Base-by-base conservation (phyloP, 1,140 invertebrate genomes). In the Dendroctonus ponderosae region DNA sequence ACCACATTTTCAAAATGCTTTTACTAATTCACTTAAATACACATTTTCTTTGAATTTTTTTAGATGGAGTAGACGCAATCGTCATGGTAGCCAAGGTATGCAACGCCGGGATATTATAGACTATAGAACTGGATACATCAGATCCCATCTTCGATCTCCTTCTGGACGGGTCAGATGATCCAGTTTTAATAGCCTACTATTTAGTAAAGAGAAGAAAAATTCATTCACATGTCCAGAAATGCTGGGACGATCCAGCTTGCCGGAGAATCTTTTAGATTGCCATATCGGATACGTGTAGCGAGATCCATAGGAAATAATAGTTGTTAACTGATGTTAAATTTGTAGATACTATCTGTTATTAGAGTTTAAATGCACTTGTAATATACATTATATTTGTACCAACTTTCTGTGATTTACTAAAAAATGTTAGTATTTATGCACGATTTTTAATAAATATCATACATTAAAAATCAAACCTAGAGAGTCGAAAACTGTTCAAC, bases 101-200 rank as follows among this genome's bases (percentile, higher is more conserved):
- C 85, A 84, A 62, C 79, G 82, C 61, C 82, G 85, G 66, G 87
- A 90, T 76, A 83, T 87, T 57, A 85, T 89, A 69, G 90, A 92
- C 81, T 92, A 91, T 83, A 85, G 92, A 75, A 95, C 92, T 52
- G 92, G 92, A 65, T 93, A 94, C 80, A 94, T 94, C 76, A 87
- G 92, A 73, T 93, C 91, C 61, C 91, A 94, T 80, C 84, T 94
- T 73, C 85, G 92, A 54, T 94, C 92, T 74, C 92, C 92, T 46
- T 94, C 91, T 6, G 91, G 91, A 70, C 84, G 90, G 76, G 90
- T 92, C 75, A 84, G 91, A 85, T 93, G 87, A 91, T 87, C 84
- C 78, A 72, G 64, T 51, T 57, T 67, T 43, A 67, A 51, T 39
- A 26, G 26, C 65, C 65, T 4, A 67, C 51, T n/a, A 7, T 42